Percentiles rank a stretch among this genome's conserved stretches.
Conservation (phyloP, 1,140 invertebrate species). For the Microvelia longipes region DNA sequence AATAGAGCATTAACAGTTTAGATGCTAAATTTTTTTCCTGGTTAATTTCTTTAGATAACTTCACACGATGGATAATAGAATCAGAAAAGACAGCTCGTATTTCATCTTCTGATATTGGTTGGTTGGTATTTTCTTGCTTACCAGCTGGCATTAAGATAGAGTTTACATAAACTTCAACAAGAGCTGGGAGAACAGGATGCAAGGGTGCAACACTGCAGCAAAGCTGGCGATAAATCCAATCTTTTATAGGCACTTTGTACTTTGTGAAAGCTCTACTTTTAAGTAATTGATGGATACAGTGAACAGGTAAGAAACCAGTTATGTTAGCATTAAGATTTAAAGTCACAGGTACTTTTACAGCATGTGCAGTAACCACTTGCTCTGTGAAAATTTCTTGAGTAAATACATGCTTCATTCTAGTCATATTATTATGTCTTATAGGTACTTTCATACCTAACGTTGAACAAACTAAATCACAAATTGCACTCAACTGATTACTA, state of each 20-base stretch:
- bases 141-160: conserved; percentile 70
- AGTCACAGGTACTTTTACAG: conserved; percentile 89
- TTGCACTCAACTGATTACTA: conserved; percentile 78
- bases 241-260: conserved; percentile 45
- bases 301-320: conserved; percentile 83
- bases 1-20: conserved; percentile 81
- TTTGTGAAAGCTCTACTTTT: conserved; percentile 92
- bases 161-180: conserved; percentile 90
- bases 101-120: conserved; percentile 81
- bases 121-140: conserved; percentile 58
- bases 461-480: conserved; percentile 81
- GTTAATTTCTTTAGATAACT: background rate
- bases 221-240: conserved; percentile 52
- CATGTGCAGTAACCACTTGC: conserved; percentile 89
- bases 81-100: conserved; percentile 71
- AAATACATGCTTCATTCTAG: conserved; percentile 85
- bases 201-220: conserved; percentile 69
- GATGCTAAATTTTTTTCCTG: conserved; percentile 43
- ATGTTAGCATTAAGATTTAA: conserved; percentile 74
- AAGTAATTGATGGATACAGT: conserved; percentile 91
- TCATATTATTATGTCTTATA: conserved; percentile 77
- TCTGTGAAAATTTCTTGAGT: conserved; percentile 96
- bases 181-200: conserved; percentile 80
- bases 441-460: conserved; percentile 91
- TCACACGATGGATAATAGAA: conserved; percentile 35